Base-by-base conservation (phyloP, 2,888 invertebrate species). In the Epinotia demarniana region DNA sequence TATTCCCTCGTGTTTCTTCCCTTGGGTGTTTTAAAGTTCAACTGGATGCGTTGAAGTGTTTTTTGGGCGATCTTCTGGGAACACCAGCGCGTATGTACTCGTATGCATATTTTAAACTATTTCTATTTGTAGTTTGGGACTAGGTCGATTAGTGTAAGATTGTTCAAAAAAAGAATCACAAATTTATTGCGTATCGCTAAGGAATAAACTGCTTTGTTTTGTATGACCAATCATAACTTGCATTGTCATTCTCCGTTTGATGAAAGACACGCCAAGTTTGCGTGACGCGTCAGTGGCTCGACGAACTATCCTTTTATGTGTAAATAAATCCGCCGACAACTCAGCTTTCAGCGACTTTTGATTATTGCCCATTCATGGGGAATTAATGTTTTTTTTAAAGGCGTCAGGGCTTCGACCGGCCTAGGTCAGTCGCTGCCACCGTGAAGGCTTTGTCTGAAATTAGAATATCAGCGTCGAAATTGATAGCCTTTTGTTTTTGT, bases 311-410 rank as follows among this genome's bases (percentile, higher is more conserved):
- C 75, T 76, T 78, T 79, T 79, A 78, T 72, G 73, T 78, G 77
- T 75, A 73, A 79, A 75, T 79, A 78, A 78, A 78, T 67, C 73
- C 70, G 53, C 57, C 66, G 73, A 68, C 77, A 78, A 74, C 78
- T 78, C 77, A 79, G 77, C 81, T 80, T 77, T 77, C 77, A 77
- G 77, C 72, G 64, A 74, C 80, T 79, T 78, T 78, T 80, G 80
- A 85, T 87, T 85, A 86, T 84, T 79, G 85, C 79, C 82, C 79
- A 81, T 84, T 88, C 85, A 84, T 77, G 80, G 80, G 80, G 82
- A 82, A 84, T 84, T 85, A 86, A 87, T 82, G 82, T 74, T 72
- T 81, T 83, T 83, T 84, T 80, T 81, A 76, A 81, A 80, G 80
- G 79, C 75, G 76, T 80, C 74, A 64, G 73, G 72, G 61, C 70